Evolutionary conservation across 2,113 vertebrate species (phyloP), one percentile per base, ranked within the genome.

Genomic region (Pteropus alecto): DNA sequence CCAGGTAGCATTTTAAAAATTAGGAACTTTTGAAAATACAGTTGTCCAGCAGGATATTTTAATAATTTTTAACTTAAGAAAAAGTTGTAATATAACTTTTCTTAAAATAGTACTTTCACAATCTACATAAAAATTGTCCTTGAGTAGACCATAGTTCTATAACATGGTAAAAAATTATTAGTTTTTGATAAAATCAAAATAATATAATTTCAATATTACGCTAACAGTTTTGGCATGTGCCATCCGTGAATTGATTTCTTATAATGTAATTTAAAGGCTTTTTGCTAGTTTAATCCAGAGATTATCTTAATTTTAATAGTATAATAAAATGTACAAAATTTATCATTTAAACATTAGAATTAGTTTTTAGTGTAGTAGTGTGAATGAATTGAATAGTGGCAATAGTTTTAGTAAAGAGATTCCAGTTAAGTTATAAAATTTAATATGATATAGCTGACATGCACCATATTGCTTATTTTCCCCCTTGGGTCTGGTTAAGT

Each of bases 351-450:
- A 71, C 33, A 14, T 97, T 92, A 54, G 2, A 28, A 95, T 97
- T 15, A 70, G 56, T 95, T 90, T 90, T 41, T 67, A 73, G 46
- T 89, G 60, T 38, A 97, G 68, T 90, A 71, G 56, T 95, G 18
- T 87, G 67, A 41, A 24, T 91, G 92, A 97, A 70, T 19, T 95
- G 58, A 97, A 97, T 96, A 97, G 97, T 90, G 90, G 77, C 19
- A 94, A 28, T 28, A 41, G 54, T 95, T 97, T 54, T 16, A 96
- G n/a, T 93, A 95, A 97, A 95, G 26, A 92, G 63, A 84, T 74
- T 98, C 63, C 97, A 98, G 76, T 97, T 94, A 87, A 51, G 76
- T 97, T 97, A 92, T 15, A 98, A 90, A 93, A 98, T 90, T 74
- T 97, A 96, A 91, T 96, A 89, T 77, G 63, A 97, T 93, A 38